Evolutionary conservation across 2,113 vertebrate species (phyloP).

Genomic region (Bombycilla garrulus): DNA sequence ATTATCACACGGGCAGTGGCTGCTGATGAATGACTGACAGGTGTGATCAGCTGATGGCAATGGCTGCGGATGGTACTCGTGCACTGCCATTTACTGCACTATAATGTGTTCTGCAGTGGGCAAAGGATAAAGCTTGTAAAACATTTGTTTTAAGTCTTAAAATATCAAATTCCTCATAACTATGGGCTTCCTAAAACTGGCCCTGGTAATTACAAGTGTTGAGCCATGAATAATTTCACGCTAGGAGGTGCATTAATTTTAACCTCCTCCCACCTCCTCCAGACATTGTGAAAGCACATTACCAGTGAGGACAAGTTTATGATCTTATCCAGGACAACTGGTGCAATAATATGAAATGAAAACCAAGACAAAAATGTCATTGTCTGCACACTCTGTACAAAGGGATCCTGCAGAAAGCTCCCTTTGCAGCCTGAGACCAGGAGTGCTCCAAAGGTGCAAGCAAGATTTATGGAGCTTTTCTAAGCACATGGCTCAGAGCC

Average conservation of each 20-base stretch:
- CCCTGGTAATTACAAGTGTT: conserved; percentile 73
- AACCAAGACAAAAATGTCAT: conserved; percentile 62
- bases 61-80: conserved; percentile 14
- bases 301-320: conserved; percentile 65
- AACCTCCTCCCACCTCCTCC: conserved; percentile 49
- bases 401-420: conserved; percentile 25
- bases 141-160: conserved; percentile 85
- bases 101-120: conserved; percentile 60
- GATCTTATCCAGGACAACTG: conserved; percentile 68
- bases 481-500: not conserved
- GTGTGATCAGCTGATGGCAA: conserved; percentile 71
- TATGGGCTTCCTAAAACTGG: conserved; percentile 58
- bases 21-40: conserved; percentile 69
- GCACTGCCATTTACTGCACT: not conserved
- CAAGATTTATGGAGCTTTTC: conserved; percentile 23
- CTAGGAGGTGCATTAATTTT: conserved; percentile 46
- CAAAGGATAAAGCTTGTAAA: conserved; percentile 70
- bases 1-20: not conserved
- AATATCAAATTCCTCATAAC: conserved; percentile 80
- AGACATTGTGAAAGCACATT: conserved; percentile 38
- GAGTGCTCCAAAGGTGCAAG: not conserved
- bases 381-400: conserved; percentile 32
- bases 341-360: conserved; percentile 57
- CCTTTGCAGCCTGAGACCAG: not conserved
- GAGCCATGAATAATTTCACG: conserved; percentile 68